phyloP scores from a whole-genome alignment of 2,113 vertebrate genomes.

The Mastomys natalensis region DNA sequence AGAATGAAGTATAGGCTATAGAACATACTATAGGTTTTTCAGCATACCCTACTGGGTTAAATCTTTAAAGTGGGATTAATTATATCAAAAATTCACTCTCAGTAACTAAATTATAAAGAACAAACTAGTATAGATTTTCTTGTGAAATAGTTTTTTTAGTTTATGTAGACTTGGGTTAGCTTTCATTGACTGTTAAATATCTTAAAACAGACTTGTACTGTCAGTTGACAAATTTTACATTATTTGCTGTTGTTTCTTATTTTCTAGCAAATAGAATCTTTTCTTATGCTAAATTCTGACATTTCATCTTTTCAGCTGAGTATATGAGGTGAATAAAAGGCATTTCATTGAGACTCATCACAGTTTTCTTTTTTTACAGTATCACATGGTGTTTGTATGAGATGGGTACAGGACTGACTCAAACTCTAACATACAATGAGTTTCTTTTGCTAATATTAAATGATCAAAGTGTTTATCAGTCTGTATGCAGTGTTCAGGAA shows the following conservation, averaged over 20 bases:
- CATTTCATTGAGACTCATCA: not conserved
- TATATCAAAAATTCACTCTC: not conserved
- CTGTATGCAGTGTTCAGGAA: slow-evolving; percentile 22
- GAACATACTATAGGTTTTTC: not conserved
- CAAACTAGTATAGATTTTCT: not conserved
- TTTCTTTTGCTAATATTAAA: slow-evolving; percentile 3
- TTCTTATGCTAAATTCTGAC: slow-evolving; percentile 55
- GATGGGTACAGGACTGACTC: not conserved
- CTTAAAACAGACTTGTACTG: not conserved
- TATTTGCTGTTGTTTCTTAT: slow-evolving; percentile 43
- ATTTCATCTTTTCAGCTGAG: slow-evolving; percentile 24
- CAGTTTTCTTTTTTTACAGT: not conserved
- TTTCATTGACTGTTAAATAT: not conserved
- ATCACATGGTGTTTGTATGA: slow-evolving; percentile 9
- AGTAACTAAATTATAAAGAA: slow-evolving; percentile 43
- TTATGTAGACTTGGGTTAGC: slow-evolving; percentile 26
- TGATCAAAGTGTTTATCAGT: not conserved
- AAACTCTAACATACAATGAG: not conserved
- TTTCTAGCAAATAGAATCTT: not conserved
- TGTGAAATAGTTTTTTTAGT: slow-evolving; percentile 33
- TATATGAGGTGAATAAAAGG: slow-evolving; percentile 44
- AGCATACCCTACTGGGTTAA: not conserved
- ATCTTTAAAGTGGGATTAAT: slow-evolving; percentile 47
- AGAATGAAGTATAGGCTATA: slow-evolving; percentile 23
- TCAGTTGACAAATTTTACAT: slow-evolving; percentile 39